Evolutionary conservation across 2,113 vertebrate genomes (phyloP), one percentile per base, ranked within the genome.

Genomic region (Petroica traversi): DNA sequence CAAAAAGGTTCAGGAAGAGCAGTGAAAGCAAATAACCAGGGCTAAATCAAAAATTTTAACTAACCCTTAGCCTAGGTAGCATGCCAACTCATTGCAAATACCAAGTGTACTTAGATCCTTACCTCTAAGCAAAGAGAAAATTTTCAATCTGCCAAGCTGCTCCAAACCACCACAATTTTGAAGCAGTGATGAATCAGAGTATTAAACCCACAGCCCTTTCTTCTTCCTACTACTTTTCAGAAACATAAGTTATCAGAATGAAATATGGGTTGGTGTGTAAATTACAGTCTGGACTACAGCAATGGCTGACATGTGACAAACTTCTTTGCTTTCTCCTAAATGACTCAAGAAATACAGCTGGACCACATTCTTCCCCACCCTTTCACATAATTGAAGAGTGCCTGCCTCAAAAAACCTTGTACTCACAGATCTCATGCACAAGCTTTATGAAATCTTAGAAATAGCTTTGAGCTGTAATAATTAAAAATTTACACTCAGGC

Each of bases 401-500:
- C 12, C 16, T 14, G 0, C 8, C 12, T 7, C 6, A 26, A 64
- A 86, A 75, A 55, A n/a, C 1, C 1, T 13, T 38, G 17, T 45
- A 63, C 15, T 68, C 10, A 3, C 36, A 68, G 16, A 55, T 41
- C 19, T 46, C 36, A 46, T 5, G 22, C 20, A 81, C 18, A 63
- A 61, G 23, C 22, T 77, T 38, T 29, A 16, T 34, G 28, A 57
- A 61, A 43, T 55, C 49, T 64, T 33, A 76, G 9, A 46, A 93
- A 68, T 6, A 72, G 4, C 22, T 63, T 43, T 31, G 62, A 83
- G 48, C 5, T 0, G 0, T 31, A 69, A 23, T 45, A 77, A 64
- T n/a, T 41, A 41, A 45, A 86, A 87, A 63, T 25, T 64, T 48
- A 77, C 43, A 66, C 23, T 54, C 3, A 72, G 22, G n/a, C 4